These are phyloP conservation scores for Nasonia oneida DNA, from an alignment of 2,888 invertebrate species.

Conservation along the genomic window DNA sequence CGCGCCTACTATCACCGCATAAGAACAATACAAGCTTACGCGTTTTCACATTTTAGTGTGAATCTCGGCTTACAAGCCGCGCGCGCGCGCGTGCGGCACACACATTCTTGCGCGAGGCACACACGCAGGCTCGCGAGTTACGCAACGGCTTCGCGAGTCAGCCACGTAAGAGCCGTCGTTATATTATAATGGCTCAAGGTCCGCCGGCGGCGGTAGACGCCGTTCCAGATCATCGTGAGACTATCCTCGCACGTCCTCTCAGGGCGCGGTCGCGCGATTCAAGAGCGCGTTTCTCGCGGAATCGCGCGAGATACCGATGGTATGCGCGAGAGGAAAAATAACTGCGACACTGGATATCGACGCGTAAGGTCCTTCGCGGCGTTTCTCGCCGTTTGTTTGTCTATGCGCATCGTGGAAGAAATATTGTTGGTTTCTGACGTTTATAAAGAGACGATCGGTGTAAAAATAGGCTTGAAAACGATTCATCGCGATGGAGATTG, in stretches of 20 bases:
- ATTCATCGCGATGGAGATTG: neutral
- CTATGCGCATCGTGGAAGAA: too few relatives aligned
- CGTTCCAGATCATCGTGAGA: constrained; percentile 76
- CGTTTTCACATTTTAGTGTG: constrained; percentile 57
- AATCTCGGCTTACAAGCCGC: constrained; percentile 32
- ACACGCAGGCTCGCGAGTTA: constrained; percentile 49
- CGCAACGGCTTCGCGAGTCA: constrained; percentile 61
- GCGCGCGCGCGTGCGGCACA: neutral
- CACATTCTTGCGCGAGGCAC: neutral
- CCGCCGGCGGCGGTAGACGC: constrained; percentile 55
- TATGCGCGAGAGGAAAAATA: neutral
- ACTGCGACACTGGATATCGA: neutral
- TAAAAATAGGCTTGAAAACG: too few relatives aligned
- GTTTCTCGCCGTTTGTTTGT: neutral
- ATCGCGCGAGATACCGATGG: neutral
- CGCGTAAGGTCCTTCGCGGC: neutral
- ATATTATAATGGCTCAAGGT: constrained; percentile 71
- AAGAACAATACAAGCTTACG: constrained; percentile 24
- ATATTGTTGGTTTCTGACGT: too few relatives aligned
- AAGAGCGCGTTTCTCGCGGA: constrained; percentile 22
- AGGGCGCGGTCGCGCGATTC: constrained; percentile 70
- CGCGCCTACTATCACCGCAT: neutral
- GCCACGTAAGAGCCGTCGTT: constrained; percentile 66
- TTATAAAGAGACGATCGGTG: too few relatives aligned
- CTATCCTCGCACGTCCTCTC: constrained; percentile 68